Evolutionary conservation across 2,113 vertebrate genomes (phyloP), one percentile per base, ranked within the genome.

Genomic region (Pelobates fuscus): DNA sequence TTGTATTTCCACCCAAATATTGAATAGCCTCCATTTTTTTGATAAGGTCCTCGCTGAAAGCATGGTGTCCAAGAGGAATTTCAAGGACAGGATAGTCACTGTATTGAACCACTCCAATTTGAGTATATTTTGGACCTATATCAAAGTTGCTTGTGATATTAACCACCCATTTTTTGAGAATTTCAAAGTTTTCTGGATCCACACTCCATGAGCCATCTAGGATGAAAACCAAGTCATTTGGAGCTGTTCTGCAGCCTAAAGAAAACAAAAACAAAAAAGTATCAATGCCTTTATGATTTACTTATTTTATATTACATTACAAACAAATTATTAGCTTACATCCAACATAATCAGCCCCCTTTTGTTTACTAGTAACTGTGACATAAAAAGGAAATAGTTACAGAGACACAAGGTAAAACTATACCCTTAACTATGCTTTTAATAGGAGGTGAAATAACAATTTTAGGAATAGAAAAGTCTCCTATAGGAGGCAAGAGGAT

Each of bases 191-290:
- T 84, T 95, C 91, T 81, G 97, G 96, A 52, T 93, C 94, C 79
- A 99, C 96, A 77, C 97, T 99, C 82, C 96, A 99, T 17, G 97
- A 99, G 49, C 97, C 96, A 0, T 99, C 97, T 80, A 99, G 86
- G 80, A 99, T 98, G 84, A 98, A 98, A 78, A 98, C 97, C 83
- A 99, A 88, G 83, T 99, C 97, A 7, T 93, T 93, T 0, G 94
- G 94, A 58, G 96, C 96, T 15, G 97, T 99, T 85, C 96, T 94
- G 83, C 97, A 99, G 88, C 97, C 97, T 93, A 52, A 54, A 6
- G 14, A 37, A 49, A 63, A 12, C 49, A 3, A n/a, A 26, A 71
- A 58, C 8, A 37, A 6, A 37, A 37, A 37, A 37, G 32, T 37
- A 37, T 37, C 32, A 37, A 37, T 10, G 5, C 10, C 10, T 5